phyloP scores from a whole-genome alignment of 1,140 invertebrate genomes.

The Drosophila oshimai region DNA sequence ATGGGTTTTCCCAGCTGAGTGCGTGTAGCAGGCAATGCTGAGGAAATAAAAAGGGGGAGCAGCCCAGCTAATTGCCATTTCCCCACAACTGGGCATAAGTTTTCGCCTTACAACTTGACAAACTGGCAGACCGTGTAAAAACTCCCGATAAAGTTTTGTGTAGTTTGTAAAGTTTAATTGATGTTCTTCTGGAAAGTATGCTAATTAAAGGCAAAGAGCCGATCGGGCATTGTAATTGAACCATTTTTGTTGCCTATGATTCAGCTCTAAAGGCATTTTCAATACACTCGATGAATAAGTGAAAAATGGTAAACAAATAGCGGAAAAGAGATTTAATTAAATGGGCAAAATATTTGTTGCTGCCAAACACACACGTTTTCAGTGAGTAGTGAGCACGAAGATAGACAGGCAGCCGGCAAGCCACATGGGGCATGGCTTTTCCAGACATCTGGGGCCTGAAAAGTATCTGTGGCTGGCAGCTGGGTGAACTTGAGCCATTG shows the following conservation, averaged over 20 bases:
- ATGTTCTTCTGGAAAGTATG: slow-evolving; percentile 40
- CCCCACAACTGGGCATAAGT: slow-evolving; percentile 40
- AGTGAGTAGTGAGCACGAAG: slow-evolving; percentile 1
- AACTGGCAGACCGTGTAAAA: slow-evolving; percentile 37
- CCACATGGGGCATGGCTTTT: slow-evolving; percentile 18
- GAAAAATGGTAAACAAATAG: slow-evolving; percentile 3
- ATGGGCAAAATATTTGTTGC: slow-evolving; percentile 35
- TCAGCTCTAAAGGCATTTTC: slow-evolving; percentile 12
- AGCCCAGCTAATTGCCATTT: slow-evolving; percentile 53
- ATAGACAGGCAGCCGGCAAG: slow-evolving; percentile 6
- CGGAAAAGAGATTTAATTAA: slow-evolving; percentile 49
- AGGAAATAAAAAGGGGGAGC: neutral
- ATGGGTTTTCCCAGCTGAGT: slow-evolving; percentile 31
- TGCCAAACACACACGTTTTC: slow-evolving; percentile 4
- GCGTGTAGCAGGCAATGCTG: slow-evolving; percentile 19
- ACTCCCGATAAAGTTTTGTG: slow-evolving; percentile 20
- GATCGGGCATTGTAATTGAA: slow-evolving; percentile 20
- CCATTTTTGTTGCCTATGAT: neutral
- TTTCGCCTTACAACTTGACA: slow-evolving; percentile 40
- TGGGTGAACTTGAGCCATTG: slow-evolving; percentile 53
- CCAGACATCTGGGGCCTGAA: slow-evolving; percentile 35
- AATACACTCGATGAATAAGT: slow-evolving; percentile 30
- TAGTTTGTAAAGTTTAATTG: slow-evolving; percentile 56
- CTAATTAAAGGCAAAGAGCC: slow-evolving; percentile 48
- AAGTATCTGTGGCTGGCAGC: slow-evolving; percentile 34